A percentile compares a stretch with the other conserved stretches of the same genome.
Conservation (phyloP, 2,113 vertebrate species). For the Phoenicopterus ruber region DNA sequence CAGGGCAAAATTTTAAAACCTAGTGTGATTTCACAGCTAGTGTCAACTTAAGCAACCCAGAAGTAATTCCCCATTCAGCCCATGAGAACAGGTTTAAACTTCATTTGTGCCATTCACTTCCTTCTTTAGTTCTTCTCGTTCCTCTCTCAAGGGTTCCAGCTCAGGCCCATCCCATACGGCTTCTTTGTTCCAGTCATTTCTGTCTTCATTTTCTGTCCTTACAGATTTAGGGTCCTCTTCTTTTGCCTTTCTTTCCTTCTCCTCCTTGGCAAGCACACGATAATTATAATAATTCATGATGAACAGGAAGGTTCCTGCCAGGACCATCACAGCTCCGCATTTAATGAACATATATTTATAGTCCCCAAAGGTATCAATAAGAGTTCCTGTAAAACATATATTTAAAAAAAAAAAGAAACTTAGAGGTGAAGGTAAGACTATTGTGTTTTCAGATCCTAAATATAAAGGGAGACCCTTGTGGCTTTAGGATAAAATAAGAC, state of each 20-base stretch:
- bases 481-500: background rate
- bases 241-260: slow-evolving; percentile 43
- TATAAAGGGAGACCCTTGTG: background rate
- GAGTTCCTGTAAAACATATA: slow-evolving; percentile 63
- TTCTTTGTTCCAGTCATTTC: background rate
- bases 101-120: slow-evolving; percentile 16
- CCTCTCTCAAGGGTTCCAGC: background rate
- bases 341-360: slow-evolving; percentile 82
- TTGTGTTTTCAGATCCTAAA: background rate
- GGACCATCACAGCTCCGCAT: slow-evolving; percentile 77
- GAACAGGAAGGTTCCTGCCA: slow-evolving; percentile 79
- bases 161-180: slow-evolving; percentile 24
- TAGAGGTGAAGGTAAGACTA: background rate
- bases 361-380: slow-evolving; percentile 76
- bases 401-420: background rate
- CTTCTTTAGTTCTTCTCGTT: slow-evolving; percentile 29
- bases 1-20: background rate
- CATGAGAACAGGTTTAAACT: background rate
- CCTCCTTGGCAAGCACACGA: slow-evolving; percentile 69
- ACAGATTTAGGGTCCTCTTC: slow-evolving; percentile 27
- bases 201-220: slow-evolving; percentile 40
- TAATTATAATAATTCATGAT: slow-evolving; percentile 83
- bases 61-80: background rate
- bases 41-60: background rate
- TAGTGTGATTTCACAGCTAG: slow-evolving; percentile 10